phyloP scores from a whole-genome alignment of 2,888 invertebrate genomes.

The Zaprionus bogoriensis region DNA sequence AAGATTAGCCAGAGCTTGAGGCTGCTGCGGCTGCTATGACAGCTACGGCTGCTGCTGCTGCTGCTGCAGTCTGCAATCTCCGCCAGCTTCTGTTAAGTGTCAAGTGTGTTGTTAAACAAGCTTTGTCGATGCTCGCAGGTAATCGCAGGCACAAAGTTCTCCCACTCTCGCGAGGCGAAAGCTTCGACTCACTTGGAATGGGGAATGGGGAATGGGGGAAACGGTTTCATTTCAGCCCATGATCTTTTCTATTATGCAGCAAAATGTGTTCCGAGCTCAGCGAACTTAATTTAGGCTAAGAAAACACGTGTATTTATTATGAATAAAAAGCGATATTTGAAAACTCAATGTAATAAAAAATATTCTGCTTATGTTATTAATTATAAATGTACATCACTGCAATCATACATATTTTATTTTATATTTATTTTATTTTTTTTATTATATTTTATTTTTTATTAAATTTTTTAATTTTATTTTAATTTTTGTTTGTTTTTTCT shows the following conservation, averaged over 20 bases:
- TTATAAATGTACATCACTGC: too few relatives aligned
- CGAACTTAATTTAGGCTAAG: background rate
- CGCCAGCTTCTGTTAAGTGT: constrained; percentile 41
- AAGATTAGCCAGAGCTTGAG: constrained; percentile 46
- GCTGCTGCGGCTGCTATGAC: too few relatives aligned
- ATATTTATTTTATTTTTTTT: too few relatives aligned
- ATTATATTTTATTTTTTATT: too few relatives aligned
- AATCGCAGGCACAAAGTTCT: constrained; percentile 5
- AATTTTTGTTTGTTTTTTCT: too few relatives aligned
- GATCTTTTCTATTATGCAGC: background rate
- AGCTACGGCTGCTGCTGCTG: too few relatives aligned
- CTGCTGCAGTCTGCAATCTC: constrained; percentile 30
- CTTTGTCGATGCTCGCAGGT: constrained; percentile 18
- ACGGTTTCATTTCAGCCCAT: background rate
- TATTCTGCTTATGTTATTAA: background rate
- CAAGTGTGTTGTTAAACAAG: constrained; percentile 54
- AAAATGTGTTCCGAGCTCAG: background rate
- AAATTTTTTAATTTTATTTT: too few relatives aligned
- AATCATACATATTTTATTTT: too few relatives aligned
- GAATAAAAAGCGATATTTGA: constrained; percentile 3
- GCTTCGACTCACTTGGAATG: background rate
- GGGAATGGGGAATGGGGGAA: too few relatives aligned
- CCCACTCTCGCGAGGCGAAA: background rate
- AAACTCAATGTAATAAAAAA: background rate
- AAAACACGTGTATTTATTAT: background rate